Conservation (phyloP, 2,888 invertebrate genomes). For the Orthonychiurus folsomi region DNA sequence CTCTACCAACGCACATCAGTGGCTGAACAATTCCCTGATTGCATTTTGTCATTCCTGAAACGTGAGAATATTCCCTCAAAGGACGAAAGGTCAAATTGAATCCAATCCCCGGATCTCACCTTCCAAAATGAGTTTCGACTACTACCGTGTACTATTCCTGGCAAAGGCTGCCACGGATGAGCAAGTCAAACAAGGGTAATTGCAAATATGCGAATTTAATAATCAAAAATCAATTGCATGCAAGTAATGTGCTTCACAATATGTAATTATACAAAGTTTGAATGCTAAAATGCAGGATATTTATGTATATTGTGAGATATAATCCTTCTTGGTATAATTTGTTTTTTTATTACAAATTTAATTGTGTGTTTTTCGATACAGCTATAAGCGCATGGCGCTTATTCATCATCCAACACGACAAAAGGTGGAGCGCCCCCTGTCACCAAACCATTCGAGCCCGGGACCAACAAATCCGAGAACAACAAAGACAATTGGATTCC, state of each 20-base stretch:
- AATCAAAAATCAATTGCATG: neutral
- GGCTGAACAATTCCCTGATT: too few relatives aligned
- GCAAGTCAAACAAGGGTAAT: conserved; percentile 64
- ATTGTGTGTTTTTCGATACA: conserved; percentile 10
- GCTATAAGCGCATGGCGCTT: conserved; percentile 33
- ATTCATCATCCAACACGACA: conserved; percentile 33
- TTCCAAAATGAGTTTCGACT: conserved; percentile 60
- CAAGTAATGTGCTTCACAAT: neutral
- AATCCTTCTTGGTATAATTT: too few relatives aligned
- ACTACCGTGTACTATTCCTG: conserved; percentile 65
- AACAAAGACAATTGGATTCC: conserved; percentile 25
- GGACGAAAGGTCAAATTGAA: too few relatives aligned
- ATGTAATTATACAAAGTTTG: neutral
- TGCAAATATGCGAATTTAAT: conserved; percentile 12
- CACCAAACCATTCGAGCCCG: conserved; percentile 43
- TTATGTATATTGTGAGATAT: too few relatives aligned
- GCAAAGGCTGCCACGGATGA: conserved; percentile 55
- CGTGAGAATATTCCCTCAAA: too few relatives aligned
- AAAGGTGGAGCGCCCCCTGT: conserved; percentile 27
- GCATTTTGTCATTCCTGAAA: too few relatives aligned
- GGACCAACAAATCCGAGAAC: conserved; percentile 25
- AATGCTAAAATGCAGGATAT: too few relatives aligned
- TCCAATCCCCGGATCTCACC: too few relatives aligned
- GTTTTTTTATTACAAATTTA: too few relatives aligned
- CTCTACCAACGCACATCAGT: too few relatives aligned